These are phyloP conservation scores for Numenius phaeopus DNA, from an alignment of 2,797 vertebrate species.

Conservation along the genomic window DNA sequence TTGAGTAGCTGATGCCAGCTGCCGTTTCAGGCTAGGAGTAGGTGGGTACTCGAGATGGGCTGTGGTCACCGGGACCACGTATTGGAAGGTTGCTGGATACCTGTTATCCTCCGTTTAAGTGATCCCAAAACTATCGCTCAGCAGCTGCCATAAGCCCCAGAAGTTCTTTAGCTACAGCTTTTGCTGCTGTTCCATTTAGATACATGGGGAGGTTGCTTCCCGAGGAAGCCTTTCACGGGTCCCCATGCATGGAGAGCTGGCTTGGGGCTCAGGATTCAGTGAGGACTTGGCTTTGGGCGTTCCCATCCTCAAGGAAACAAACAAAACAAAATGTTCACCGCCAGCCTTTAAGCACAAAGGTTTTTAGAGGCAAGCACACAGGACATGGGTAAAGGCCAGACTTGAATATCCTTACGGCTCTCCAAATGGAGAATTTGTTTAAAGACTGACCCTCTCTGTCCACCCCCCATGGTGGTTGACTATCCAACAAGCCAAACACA, in stretches of 20 bases:
- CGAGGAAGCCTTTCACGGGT: background rate
- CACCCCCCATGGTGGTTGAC: accelerated
- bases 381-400: background rate
- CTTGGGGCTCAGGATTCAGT: background rate
- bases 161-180: background rate
- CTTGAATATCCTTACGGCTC: background rate
- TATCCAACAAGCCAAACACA: background rate
- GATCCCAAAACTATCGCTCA: background rate
- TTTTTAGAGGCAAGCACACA: background rate
- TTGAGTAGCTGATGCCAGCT: constrained; percentile 68
- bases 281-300: background rate
- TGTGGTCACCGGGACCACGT: background rate
- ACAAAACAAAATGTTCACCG: background rate
- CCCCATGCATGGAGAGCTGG: accelerated
- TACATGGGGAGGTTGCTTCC: background rate
- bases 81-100: background rate
- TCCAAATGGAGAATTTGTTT: background rate
- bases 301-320: background rate
- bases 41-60: constrained; percentile 38
- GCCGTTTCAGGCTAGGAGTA: constrained; percentile 54
- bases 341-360: background rate
- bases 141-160: background rate
- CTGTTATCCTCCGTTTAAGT: background rate
- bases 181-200: background rate
- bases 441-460: background rate